phyloP scores from a whole-genome alignment of 2,888 invertebrate genomes.

The Stenodema calcarata region DNA sequence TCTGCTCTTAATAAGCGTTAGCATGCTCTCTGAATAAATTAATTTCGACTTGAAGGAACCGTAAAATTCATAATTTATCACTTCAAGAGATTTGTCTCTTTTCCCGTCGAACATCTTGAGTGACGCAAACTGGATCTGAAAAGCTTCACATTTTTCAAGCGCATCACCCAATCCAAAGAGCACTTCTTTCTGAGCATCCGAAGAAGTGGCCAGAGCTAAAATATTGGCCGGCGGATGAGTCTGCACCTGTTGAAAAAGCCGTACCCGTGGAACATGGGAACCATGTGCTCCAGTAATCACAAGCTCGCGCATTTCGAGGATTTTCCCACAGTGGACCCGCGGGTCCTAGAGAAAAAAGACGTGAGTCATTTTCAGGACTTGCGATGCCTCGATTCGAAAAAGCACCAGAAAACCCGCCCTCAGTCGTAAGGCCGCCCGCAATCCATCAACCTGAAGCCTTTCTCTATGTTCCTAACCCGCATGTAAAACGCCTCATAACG shows the following conservation, averaged over 20 bases:
- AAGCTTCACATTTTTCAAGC: constrained; percentile 16
- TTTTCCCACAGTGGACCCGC: constrained; percentile 27
- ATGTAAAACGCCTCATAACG: constrained; percentile 49
- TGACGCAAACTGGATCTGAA: constrained; percentile 24
- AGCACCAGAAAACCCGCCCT: background rate
- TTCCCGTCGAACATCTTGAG: background rate
- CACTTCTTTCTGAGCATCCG: background rate
- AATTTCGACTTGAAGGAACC: background rate
- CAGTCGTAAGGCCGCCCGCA: constrained; percentile 13
- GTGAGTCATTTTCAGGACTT: background rate
- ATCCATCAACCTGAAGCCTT: constrained; percentile 4
- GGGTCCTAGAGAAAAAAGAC: background rate
- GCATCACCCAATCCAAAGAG: constrained; percentile 10
- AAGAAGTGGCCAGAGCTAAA: constrained; percentile 1
- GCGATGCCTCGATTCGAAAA: background rate
- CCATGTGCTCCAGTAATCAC: constrained; percentile 32
- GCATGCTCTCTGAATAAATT: background rate
- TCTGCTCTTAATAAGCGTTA: background rate
- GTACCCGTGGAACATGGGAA: constrained; percentile 18
- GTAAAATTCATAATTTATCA: background rate
- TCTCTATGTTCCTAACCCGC: constrained; percentile 25
- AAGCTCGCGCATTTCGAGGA: constrained; percentile 18
- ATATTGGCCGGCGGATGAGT: constrained; percentile 30
- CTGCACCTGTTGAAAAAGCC: constrained; percentile 23
- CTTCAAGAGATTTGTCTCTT: background rate